These are phyloP conservation scores for Lophura nycthemera DNA, from an alignment of 2,113 vertebrate genomes.

Conservation along the genomic window DNA sequence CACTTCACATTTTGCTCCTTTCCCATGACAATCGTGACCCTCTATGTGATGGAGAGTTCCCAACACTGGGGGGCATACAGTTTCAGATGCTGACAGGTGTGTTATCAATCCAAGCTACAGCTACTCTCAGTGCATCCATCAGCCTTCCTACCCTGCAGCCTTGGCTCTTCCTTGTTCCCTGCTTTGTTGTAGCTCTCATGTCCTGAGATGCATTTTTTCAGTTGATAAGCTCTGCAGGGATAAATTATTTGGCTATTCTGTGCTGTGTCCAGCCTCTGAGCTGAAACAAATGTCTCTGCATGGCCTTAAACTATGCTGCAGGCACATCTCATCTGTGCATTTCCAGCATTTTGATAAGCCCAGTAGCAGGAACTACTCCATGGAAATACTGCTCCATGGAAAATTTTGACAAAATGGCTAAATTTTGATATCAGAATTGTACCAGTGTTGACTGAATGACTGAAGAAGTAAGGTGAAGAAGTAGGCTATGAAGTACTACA, in stretches of 20 bases:
- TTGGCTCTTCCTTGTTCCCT: background rate
- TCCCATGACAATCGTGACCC: background rate
- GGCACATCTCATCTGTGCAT: background rate
- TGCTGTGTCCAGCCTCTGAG: background rate
- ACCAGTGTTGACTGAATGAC: background rate
- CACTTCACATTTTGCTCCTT: background rate
- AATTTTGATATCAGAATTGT: background rate
- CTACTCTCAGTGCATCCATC: background rate
- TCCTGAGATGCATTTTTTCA: background rate
- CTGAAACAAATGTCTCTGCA: background rate
- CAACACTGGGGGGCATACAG: rapidly evolving
- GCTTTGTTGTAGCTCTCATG: background rate
- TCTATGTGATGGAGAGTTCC: background rate
- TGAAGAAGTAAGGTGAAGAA: background rate
- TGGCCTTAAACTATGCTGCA: rapidly evolving
- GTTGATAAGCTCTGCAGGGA: background rate
- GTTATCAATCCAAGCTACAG: background rate
- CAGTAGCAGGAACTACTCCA: background rate
- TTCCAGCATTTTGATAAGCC: background rate
- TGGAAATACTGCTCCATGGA: background rate
- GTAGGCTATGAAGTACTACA: background rate
- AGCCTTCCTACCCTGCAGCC: background rate
- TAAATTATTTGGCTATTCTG: background rate
- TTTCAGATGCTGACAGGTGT: background rate
- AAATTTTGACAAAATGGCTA: background rate